Evolutionary conservation across 53 echinoderm and acorn worm genomes (phyloP).

Genomic region (Mesocentrotus franciscanus): DNA sequence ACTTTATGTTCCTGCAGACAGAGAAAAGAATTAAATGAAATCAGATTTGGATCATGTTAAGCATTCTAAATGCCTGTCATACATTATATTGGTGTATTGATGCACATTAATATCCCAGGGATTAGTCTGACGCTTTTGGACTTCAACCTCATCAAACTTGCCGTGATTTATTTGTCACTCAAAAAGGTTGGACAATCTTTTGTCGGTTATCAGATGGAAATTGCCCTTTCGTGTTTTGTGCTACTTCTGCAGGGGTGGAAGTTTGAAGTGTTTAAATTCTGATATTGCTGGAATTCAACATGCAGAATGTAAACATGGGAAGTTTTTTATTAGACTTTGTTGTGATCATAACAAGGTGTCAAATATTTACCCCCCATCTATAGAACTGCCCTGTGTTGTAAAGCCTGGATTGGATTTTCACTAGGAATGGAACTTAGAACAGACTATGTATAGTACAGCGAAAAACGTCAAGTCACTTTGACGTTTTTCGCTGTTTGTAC

Average conservation of each 20-base stretch:
- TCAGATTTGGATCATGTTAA: neutral
- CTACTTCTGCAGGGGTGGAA: conserved; percentile 41
- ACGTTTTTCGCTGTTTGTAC: conserved; percentile 31
- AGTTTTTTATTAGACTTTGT: conserved; percentile 40
- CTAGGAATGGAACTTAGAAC: neutral
- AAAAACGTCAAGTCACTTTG: neutral
- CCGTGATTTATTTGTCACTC: conserved; percentile 30
- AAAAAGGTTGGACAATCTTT: conserved; percentile 14
- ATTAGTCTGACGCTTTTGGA: neutral
- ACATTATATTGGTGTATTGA: neutral
- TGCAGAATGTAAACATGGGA: conserved; percentile 18
- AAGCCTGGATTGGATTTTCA: neutral
- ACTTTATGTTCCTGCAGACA: neutral
- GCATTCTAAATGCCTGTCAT: neutral
- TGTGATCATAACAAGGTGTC: conserved; percentile 38
- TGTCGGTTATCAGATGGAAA: conserved; percentile 15
- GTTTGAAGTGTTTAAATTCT: conserved; percentile 56
- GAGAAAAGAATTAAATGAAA: neutral
- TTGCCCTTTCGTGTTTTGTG: neutral
- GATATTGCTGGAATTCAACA: conserved; percentile 59
- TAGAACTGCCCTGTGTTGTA: neutral
- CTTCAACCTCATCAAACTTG: conserved; percentile 9
- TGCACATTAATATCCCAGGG: neutral
- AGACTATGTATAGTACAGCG: neutral
- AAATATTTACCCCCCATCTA: conserved; percentile 14